Evolutionary conservation across 2,113 vertebrate genomes (phyloP).

Genomic region (Notothenia rossii): DNA sequence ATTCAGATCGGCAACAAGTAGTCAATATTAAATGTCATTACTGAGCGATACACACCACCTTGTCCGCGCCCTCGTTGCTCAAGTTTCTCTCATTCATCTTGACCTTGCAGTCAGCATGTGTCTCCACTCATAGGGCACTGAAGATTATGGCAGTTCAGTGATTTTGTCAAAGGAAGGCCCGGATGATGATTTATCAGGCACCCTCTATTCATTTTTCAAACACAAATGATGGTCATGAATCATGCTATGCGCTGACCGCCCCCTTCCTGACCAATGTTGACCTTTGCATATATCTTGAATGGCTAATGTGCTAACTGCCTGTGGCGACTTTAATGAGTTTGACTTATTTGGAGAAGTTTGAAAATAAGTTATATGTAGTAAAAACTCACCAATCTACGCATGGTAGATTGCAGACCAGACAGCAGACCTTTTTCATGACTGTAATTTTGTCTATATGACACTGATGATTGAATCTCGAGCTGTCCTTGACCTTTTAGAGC

Average conservation of each 20-base stretch:
- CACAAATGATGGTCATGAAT: constrained; percentile 79
- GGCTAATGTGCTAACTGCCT: constrained; percentile 43
- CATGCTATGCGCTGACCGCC: constrained; percentile 57
- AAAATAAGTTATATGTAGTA: background rate
- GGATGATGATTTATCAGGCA: constrained; percentile 72
- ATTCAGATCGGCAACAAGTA: constrained; percentile 56
- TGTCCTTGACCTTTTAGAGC: constrained; percentile 64
- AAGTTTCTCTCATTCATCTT: constrained; percentile 56
- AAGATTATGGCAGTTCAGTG: constrained; percentile 48
- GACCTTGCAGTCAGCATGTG: constrained; percentile 69
- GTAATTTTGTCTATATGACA: constrained; percentile 48
- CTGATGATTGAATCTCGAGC: constrained; percentile 52
- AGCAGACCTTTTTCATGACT: constrained; percentile 27
- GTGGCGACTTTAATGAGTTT: constrained; percentile 30
- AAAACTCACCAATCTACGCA: background rate
- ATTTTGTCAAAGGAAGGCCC: constrained; percentile 67
- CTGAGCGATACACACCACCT: constrained; percentile 51
- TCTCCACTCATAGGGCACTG: constrained; percentile 51
- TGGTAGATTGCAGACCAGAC: constrained; percentile 23
- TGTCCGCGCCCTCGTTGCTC: constrained; percentile 46
- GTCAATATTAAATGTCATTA: constrained; percentile 74
- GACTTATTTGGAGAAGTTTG: background rate
- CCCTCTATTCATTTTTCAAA: constrained; percentile 71
- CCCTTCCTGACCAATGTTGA: constrained; percentile 60
- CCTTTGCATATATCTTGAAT: constrained; percentile 69